These are phyloP conservation scores for Datnioides undecimradiatus DNA, from an alignment of 2,113 vertebrate species.

Conservation along the genomic window DNA sequence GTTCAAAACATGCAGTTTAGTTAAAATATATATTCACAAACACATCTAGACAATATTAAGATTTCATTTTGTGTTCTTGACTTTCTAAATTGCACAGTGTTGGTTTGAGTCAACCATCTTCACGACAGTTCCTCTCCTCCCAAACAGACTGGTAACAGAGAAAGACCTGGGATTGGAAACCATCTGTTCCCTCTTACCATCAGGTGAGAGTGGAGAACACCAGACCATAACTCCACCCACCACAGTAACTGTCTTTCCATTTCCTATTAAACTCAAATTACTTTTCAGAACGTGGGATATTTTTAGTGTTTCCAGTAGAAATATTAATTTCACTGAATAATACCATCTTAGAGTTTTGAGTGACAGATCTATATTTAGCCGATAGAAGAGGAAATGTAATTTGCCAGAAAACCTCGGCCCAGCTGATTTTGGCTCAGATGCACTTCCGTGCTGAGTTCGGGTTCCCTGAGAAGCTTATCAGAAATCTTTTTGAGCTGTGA, in stretches of 20 bases:
- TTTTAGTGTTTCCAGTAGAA: neutral
- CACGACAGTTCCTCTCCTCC: no score
- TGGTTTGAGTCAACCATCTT: no score
- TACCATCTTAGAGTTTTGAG: neutral
- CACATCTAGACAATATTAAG: neutral
- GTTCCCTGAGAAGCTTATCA: constrained; percentile 24
- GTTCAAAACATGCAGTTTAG: neutral
- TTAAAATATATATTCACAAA: neutral
- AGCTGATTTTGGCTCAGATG: constrained; percentile 39
- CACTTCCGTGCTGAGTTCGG: constrained; percentile 1
- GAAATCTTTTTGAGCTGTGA: constrained; percentile 10
- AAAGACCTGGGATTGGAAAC: neutral
- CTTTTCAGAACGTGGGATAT: neutral
- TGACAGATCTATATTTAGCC: constrained; percentile 11
- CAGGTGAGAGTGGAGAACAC: neutral
- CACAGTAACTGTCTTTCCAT: neutral
- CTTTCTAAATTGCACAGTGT: neutral
- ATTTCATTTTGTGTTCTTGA: neutral
- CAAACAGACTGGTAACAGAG: neutral
- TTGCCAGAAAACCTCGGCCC: neutral
- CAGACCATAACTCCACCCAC: neutral
- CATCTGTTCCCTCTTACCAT: neutral
- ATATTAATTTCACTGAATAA: neutral
- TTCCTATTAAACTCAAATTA: neutral
- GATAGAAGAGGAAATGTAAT: constrained; percentile 6